Evolutionary conservation across 1,140 invertebrate genomes (phyloP).

Genomic region (Apocrypta bakeri): DNA sequence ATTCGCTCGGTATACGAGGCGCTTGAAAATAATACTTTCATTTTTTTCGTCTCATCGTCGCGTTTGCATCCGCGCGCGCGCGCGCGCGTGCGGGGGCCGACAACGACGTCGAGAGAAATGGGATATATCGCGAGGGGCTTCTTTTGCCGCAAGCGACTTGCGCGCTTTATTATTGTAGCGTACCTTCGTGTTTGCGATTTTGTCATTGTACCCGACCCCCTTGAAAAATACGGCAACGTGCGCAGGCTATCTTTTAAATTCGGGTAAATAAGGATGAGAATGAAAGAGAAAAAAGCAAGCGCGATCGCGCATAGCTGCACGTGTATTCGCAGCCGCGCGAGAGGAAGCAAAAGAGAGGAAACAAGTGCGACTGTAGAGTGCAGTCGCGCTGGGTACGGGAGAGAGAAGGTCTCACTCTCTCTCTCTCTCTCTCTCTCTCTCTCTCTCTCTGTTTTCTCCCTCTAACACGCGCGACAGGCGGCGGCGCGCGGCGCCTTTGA

Average conservation of each 20-base stretch:
- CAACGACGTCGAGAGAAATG: background rate
- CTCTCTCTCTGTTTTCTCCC: too few species aligned
- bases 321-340: background rate
- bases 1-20: too few species aligned
- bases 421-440: background rate
- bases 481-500: constrained; percentile 21
- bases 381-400: background rate
- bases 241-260: too few species aligned
- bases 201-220: background rate
- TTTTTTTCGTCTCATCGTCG: too few species aligned
- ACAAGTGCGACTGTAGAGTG: background rate
- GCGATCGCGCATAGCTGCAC: too few species aligned
- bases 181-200: background rate
- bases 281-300: too few species aligned
- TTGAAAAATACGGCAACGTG: too few species aligned
- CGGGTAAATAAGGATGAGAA: too few species aligned
- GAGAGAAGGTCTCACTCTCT: background rate
- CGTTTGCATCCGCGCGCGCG: too few species aligned
- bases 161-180: background rate
- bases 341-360: background rate
- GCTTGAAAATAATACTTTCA: too few species aligned
- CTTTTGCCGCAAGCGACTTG: too few species aligned
- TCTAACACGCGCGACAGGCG: constrained; percentile 31
- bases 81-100: too few species aligned
- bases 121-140: background rate